Evolutionary conservation across 2,888 invertebrate genomes (phyloP).

Genomic region (Hypomecis punctinalis): DNA sequence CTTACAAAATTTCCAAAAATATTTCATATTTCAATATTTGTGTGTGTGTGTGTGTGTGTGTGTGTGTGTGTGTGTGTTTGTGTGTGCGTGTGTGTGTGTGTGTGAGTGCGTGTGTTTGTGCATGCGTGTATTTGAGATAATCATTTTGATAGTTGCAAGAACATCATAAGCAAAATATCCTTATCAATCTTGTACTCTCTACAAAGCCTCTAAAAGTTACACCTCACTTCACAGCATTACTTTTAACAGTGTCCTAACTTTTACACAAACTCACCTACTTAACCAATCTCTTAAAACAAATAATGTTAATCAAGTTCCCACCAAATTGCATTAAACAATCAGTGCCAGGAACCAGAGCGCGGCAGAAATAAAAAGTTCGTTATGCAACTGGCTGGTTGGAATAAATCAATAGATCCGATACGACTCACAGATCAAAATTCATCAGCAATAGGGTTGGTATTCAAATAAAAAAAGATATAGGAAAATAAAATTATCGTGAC

Average conservation of each 20-base stretch:
- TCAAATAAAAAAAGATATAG: neutral
- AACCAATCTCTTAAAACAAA: neutral
- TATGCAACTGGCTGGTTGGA: slow-evolving; percentile 37
- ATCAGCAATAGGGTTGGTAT: slow-evolving; percentile 35
- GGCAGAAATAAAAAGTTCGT: slow-evolving; percentile 37
- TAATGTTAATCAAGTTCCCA: slow-evolving; percentile 14
- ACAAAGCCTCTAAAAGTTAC: neutral
- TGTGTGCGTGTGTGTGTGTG: too few relatives aligned
- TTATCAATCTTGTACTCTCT: too few relatives aligned
- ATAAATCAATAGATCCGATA: slow-evolving; percentile 43
- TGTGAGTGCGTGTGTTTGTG: too few relatives aligned
- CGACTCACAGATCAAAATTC: slow-evolving; percentile 36
- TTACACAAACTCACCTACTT: neutral
- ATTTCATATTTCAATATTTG: too few relatives aligned
- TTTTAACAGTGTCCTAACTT: neutral
- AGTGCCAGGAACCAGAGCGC: slow-evolving; percentile 39
- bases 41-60: too few relatives aligned
- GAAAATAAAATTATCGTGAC: too few relatives aligned
- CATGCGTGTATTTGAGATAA: too few relatives aligned
- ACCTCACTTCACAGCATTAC: neutral
- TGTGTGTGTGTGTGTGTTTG: too few relatives aligned
- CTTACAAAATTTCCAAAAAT: too few relatives aligned
- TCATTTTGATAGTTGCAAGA: too few relatives aligned
- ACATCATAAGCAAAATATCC: too few relatives aligned
- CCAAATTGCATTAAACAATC: slow-evolving; percentile 37